Evolutionary conservation across 2,888 invertebrate species (phyloP).

Genomic region (Balanococcus diminutus): DNA sequence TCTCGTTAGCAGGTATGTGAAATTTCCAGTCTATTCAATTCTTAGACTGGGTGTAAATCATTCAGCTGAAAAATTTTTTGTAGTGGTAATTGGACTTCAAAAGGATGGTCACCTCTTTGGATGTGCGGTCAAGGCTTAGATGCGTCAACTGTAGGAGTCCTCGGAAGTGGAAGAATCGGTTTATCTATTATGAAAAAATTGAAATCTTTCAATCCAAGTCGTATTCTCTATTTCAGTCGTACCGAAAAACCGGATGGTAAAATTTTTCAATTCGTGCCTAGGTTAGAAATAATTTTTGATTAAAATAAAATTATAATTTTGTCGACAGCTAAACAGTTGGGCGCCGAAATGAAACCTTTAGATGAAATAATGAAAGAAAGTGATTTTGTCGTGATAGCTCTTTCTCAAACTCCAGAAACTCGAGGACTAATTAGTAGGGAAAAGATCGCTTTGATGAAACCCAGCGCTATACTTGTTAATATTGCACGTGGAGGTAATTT

Average conservation of each 20-base stretch:
- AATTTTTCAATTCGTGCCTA: not conserved
- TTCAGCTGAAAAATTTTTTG: not conserved
- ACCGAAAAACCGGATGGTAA: constrained; percentile 54
- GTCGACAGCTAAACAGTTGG: not conserved
- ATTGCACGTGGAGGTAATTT: constrained; percentile 75
- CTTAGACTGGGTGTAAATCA: not conserved
- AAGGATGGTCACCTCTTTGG: constrained; percentile 52
- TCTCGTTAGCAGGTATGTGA: constrained; percentile 47
- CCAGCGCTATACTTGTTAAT: constrained; percentile 83
- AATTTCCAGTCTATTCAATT: not conserved
- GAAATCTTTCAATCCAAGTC: constrained; percentile 56
- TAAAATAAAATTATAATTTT: not conserved
- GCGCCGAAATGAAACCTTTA: constrained; percentile 71
- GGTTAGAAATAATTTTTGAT: not conserved
- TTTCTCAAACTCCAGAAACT: constrained; percentile 80
- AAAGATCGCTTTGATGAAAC: constrained; percentile 86
- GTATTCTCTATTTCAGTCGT: constrained; percentile 57
- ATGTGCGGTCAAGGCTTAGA: constrained; percentile 57
- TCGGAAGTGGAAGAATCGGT: constrained; percentile 58
- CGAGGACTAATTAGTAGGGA: constrained; percentile 76
- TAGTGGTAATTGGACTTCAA: constrained; percentile 21
- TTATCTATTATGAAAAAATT: constrained; percentile 57
- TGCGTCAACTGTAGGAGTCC: constrained; percentile 57
- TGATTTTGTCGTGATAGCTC: constrained; percentile 85
- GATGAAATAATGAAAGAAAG: constrained; percentile 75